A percentile compares a stretch with the other conserved stretches of the same genome.
Evolutionary conservation across 2,888 invertebrate species (phyloP).

Genomic region (Uropetala carovei): DNA sequence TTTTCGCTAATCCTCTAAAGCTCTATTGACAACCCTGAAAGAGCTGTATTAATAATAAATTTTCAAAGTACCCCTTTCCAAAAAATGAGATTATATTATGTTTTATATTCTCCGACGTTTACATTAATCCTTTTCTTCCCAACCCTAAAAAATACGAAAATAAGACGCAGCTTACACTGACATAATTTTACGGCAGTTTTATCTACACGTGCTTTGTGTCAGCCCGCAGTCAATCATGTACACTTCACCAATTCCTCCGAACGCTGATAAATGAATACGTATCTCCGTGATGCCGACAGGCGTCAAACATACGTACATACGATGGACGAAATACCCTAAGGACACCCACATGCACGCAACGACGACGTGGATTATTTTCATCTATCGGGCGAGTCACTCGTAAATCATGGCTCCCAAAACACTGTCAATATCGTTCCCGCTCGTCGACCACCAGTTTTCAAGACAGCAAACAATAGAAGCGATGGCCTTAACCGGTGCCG

Average conservation of each 20-base stretch:
- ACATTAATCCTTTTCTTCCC: too few relatives aligned
- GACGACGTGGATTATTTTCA: not conserved
- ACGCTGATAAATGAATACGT: conserved; percentile 5
- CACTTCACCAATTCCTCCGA: not conserved
- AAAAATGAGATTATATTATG: too few relatives aligned
- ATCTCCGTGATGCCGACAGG: not conserved
- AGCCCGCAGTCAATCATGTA: not conserved
- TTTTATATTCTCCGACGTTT: too few relatives aligned
- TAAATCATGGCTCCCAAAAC: conserved; percentile 6
- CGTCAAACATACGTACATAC: not conserved
- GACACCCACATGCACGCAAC: not conserved
- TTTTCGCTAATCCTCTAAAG: too few relatives aligned
- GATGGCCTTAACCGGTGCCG: not conserved
- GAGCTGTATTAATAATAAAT: too few relatives aligned
- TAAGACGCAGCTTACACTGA: not conserved
- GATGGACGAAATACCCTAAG: not conserved
- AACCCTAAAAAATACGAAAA: not conserved
- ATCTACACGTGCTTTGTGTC: not conserved
- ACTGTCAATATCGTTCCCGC: not conserved
- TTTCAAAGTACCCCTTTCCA: too few relatives aligned
- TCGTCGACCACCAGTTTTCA: not conserved
- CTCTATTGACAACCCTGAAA: too few relatives aligned
- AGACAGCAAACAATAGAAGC: conserved; percentile 10
- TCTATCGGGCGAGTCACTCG: not conserved
- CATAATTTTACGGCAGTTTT: not conserved